Base-by-base conservation (phyloP, 2,888 invertebrate genomes). In the Mylabris sibirica region DNA sequence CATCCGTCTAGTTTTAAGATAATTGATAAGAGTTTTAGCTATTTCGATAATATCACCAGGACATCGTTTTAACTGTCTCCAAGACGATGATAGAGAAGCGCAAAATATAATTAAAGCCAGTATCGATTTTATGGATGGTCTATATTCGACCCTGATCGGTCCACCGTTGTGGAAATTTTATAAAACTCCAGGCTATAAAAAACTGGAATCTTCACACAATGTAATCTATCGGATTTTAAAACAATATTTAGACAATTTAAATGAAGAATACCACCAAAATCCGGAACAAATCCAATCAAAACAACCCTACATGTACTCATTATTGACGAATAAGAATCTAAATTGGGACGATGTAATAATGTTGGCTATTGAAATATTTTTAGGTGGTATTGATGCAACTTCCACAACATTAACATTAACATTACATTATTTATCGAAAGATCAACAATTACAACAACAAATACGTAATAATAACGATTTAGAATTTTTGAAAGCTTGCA, bases 401-500 rank as follows among this genome's bases (percentile, higher is more conserved):
- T 87, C 87, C 12, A 87, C 87, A 12, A 84, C 86, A 9, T 72
- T 86, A 60, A 83, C 86, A 22, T 84, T 87, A 75, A 85, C 86
- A 34, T 77, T 88, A 12, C 84, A 86, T 77, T 86, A 86, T 72
- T 76, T 94, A 24, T 89, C 92, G 0, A 86, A 82, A 57, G 88
- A 93, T 83, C 87, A 85, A 6, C 87, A 88, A 0, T 89, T 90
- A 64, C 94, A 94, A 81, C 83, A 87, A 4, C 88, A 87, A 75
- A 83, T 93, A 3, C 85, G 89, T 0, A 81, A 80, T 0, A 81
- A 80, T 0, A 81, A 86, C 84, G 79, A 87, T 63, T 84, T 89
- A 71, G 86, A 88, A 0, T 93, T 91, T 77, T 79, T 94, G 22
- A 90, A 88, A 70, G 93, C 92, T 0, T 92, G 91, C 75, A 87